Evolutionary conservation across 2,113 vertebrate species (phyloP).

Genomic region (Euleptes europaea): DNA sequence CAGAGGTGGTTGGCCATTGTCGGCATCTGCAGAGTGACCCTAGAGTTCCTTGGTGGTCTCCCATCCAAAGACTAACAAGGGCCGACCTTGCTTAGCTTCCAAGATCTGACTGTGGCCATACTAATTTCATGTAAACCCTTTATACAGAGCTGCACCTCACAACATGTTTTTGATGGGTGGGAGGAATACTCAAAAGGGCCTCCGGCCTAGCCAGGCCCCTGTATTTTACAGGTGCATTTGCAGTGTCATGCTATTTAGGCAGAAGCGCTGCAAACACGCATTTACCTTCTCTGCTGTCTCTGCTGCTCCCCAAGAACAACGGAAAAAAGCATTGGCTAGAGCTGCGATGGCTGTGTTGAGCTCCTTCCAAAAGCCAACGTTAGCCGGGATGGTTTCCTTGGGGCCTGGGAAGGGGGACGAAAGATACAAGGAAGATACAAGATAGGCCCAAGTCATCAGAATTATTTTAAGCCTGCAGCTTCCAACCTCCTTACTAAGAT

Average conservation of each 20-base stretch:
- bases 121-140: too few relatives aligned
- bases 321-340: conserved; percentile 53
- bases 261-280: background rate
- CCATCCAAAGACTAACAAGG: too few relatives aligned
- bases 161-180: too few relatives aligned
- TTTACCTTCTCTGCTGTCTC: conserved; percentile 37
- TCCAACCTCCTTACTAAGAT: background rate
- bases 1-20: too few relatives aligned
- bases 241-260: background rate
- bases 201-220: background rate
- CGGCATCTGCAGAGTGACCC: too few relatives aligned
- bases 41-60: too few relatives aligned
- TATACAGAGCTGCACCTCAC: too few relatives aligned
- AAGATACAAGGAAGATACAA: background rate
- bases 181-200: too few relatives aligned
- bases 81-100: too few relatives aligned
- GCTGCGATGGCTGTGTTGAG: conserved; percentile 44
- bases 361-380: conserved; percentile 37
- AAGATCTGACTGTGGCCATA: too few relatives aligned
- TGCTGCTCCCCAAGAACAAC: background rate
- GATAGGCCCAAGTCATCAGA: background rate
- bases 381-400: background rate
- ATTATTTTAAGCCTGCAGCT: background rate
- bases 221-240: background rate
- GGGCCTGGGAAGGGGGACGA: conserved; percentile 31